These are phyloP conservation scores for Bombycilla garrulus DNA, from an alignment of 2,113 vertebrate species.

Conservation along the genomic window DNA sequence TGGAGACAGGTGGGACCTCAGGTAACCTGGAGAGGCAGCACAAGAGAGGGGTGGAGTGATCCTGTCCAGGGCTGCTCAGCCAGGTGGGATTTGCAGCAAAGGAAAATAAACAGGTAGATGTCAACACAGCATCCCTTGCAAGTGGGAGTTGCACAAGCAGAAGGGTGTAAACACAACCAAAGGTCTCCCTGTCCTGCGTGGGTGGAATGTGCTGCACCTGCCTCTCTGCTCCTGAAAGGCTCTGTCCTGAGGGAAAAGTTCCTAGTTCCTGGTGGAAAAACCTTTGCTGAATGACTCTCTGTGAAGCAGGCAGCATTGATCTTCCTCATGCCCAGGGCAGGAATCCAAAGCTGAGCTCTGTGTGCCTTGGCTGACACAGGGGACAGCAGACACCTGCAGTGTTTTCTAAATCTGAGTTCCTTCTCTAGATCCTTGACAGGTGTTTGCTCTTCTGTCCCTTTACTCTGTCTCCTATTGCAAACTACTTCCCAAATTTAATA, in stretches of 20 bases:
- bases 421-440: background rate
- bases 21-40: background rate
- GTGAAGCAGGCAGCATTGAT: background rate
- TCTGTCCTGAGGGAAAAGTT: background rate
- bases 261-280: background rate
- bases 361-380: accelerated
- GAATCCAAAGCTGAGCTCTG: background rate
- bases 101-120: background rate
- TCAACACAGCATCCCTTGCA: background rate
- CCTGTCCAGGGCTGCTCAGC: background rate
- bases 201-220: background rate
- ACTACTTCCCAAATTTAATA: background rate
- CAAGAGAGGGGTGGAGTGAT: background rate
- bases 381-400: accelerated
- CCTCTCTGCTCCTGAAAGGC: background rate
- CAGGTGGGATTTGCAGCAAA: background rate
- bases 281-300: background rate
- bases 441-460: background rate
- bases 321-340: background rate
- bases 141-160: background rate
- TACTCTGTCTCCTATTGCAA: background rate
- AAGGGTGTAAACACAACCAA: background rate
- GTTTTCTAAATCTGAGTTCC: background rate
- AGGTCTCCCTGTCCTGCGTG: background rate
- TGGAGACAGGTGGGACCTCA: background rate